Evolutionary conservation across 2,888 invertebrate species (phyloP), one percentile per base, ranked within the genome.

Genomic region (Drosophila formosana): DNA sequence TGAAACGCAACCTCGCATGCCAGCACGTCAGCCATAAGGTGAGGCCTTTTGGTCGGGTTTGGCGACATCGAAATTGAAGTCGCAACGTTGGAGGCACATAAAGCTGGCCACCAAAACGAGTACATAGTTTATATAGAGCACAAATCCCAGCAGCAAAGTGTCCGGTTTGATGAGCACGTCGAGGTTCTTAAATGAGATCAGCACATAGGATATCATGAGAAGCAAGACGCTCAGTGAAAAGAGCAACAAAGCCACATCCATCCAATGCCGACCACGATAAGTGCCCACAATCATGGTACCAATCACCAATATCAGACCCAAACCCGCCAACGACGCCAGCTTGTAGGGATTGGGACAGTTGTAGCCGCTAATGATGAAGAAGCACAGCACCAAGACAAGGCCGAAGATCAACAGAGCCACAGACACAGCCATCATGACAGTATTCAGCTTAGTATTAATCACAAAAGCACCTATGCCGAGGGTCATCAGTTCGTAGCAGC

Each of bases 401-500:
- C 49, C 52, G 7, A 49, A 50, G 4, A 75, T 3, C 1, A 78
- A 0, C 0, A 85, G 13, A 0, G 32, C 23, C 1, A 51, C 0
- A 0, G 43, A 18, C 0, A 72, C 13, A 6, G 55, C 5, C 6
- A 28, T 2, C 28, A 79, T 55, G 5, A 49, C 45, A 0, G 5
- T 1, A 11, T 46, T 1, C 0, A 76, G 32, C 4, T 32, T 5
- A 9, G 51, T 51, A 1, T 67, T 39, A 61, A 78, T 70, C 1
- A 82, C 37, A 26, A 72, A 80, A 0, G 46, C 53, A 9, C 68
- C 61, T 28, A 72, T 3, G 0, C 85, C 85, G 0, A 80, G 3
- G 2, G 76, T 82, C 52, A 79, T 25, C 18, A 79, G 39, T 41
- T 80, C 82, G 25, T 80, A 85, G 43, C 66, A 77, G 3, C 26